Percentiles rank a stretch among this genome's conserved stretches.
Conservation (phyloP, 2,888 invertebrate genomes). For the Stramonita haemastoma region DNA sequence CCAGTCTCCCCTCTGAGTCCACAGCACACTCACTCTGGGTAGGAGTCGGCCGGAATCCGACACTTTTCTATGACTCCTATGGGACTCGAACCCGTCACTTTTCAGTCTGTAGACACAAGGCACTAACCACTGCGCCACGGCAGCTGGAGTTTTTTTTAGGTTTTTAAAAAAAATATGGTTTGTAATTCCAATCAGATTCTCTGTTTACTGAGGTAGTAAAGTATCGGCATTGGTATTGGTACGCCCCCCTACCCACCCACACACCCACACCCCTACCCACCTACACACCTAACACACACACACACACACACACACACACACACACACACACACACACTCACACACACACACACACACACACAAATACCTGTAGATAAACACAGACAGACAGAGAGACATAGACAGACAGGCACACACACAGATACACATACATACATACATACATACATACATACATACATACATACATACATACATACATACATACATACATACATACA, state of each 20-base stretch:
- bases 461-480: not conserved
- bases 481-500: not conserved
- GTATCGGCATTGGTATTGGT: not conserved
- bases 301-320: not conserved
- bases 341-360: not conserved
- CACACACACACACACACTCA: constrained; percentile 11
- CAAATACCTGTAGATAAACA: not conserved
- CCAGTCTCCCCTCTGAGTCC: too few species aligned
- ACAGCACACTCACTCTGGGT: too few species aligned
- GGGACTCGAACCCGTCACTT: not conserved
- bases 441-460: not conserved
- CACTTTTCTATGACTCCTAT: too few species aligned
- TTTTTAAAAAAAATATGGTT: too few species aligned
- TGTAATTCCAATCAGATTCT: not conserved
- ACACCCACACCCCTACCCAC: not conserved
- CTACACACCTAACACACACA: too few species aligned
- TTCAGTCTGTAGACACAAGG: not conserved
- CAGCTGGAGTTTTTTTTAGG: not conserved
- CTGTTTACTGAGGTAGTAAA: too few species aligned
- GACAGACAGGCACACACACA: not conserved
- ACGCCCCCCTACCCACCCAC: not conserved
- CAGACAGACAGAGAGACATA: not conserved
- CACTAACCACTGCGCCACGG: not conserved
- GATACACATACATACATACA: not conserved
- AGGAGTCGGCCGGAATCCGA: too few species aligned